Evolutionary conservation across 35 echinoderm and acorn worm species (phyloP), one percentile per base, ranked within the genome.

Genomic region (Patiria miniata): DNA sequence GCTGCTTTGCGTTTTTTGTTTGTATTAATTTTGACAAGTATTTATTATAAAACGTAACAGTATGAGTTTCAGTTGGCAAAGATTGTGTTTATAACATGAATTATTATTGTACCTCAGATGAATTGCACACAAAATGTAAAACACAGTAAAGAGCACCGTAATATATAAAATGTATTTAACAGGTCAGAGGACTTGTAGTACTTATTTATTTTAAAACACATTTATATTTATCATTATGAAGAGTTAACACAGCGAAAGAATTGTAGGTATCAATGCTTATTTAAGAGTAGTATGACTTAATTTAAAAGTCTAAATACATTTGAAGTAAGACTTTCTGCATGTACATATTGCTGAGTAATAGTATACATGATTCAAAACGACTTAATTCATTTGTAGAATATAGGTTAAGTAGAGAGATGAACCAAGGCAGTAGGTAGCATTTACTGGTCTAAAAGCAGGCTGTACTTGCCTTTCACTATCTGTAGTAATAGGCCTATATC

Each of bases 161-260:
- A 26, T 30, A 32, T 73, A 34, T 73, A 73, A 73, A 34, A 28
- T 73, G 23, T 73, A 73, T 73, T 34, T 32, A 73, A 73, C 34
- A 73, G 34, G 65, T 73, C 65, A 32, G 23, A 73, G 34, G 65
- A 73, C 65, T 73, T 73, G 65, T 73, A 73, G 22, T 73, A 73
- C 65, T 73, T 73, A 73, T 73, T 73, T 73, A 73, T 73, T 73
- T 73, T 26, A 73, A 73, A 73, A 34, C 65, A 73, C 65, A 73
- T 26, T 73, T 73, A 26, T 73, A 73, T 73, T 73, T 73, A 73
- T 73, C 34, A 73, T 73, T 32, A 73, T 73, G 65, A 30, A 73
- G 65, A 73, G 14, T 47, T 47, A 6, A 47, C 4, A 6, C 42
- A 47, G 42, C 42, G 42, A 73, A 14, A 28, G 23, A 18, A 73